A percentile compares a stretch with the other conserved stretches of the same genome.
Conservation (phyloP, 2,113 vertebrate species). For the Mormoops blainvillei region DNA sequence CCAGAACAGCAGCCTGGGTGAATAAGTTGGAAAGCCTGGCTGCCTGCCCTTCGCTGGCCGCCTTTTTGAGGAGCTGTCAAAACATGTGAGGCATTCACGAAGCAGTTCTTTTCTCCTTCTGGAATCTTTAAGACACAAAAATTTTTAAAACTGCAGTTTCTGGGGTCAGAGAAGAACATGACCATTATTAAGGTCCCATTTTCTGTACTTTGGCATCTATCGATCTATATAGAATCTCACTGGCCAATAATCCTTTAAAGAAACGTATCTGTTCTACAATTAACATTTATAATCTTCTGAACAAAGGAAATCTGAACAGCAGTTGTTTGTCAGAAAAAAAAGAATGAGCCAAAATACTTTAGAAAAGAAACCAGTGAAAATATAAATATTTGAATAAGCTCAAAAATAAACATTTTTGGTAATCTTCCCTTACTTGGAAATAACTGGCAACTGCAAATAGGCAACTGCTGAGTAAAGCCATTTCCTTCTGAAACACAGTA, state of each 20-base stretch:
- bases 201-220: not conserved
- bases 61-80: not conserved
- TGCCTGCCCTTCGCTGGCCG: not conserved
- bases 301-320: constrained; percentile 37
- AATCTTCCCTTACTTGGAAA: constrained; percentile 56
- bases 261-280: constrained; percentile 27
- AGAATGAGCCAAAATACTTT: constrained; percentile 56
- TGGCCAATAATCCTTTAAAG: not conserved
- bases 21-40: not conserved
- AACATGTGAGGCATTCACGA: not conserved
- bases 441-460: constrained; percentile 13
- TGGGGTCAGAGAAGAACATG: not conserved
- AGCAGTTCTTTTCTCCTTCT: not conserved
- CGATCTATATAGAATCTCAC: not conserved
- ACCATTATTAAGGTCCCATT: not conserved
- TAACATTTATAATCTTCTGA: constrained; percentile 3
- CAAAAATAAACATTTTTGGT: constrained; percentile 60
- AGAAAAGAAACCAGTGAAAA: constrained; percentile 60
- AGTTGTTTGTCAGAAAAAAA: constrained; percentile 49
- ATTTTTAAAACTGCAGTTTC: constrained; percentile 10
- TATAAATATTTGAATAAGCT: constrained; percentile 66
- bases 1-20: not conserved
- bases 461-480: constrained; percentile 19
- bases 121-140: not conserved
- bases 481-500: constrained; percentile 14